Evolutionary conservation across 53 echinoderm and acorn worm genomes (phyloP), one percentile per base, ranked within the genome.

Genomic region (Crossaster papposus): DNA sequence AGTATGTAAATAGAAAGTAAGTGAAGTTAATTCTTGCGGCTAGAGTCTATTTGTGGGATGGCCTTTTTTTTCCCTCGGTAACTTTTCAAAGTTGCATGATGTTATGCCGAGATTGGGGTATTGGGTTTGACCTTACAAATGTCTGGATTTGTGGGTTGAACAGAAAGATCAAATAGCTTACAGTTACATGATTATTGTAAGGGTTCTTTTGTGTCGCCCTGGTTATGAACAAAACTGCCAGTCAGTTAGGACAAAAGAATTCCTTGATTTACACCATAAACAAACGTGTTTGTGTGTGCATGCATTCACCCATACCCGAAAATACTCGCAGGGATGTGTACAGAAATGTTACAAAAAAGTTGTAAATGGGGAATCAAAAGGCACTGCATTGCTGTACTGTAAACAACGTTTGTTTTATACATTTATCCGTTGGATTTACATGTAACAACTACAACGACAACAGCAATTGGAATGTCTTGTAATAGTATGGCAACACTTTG

Each of bases 1-100:
- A 82, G 68, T 82, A 82, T 82, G 82, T 82, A 82, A 82, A 82
- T 82, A 82, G 82, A 68, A 82, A 65, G 82, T 65, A 24, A 82
- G 64, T 12, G 54, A 82, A 82, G 32, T 82, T 36, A 36, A 37
- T 65, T 82, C 62, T 38, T 23, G 37, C 50, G 7, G 62, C 54
- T 30, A 23, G 22, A 36, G 74, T 73, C 64, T 82, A 82, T 64
- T 82, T 82, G 65, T 65, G 68, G 82, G 68, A 37, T 82, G 82
- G 35, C 68, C 68, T 82, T 32, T 81, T 65, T 32, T 81, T 68
- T 26, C n/a, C n/a, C n/a, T n/a, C n/a, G n/a, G n/a, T n/a, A 28
- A 0, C 68, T 23, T 68, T 68, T 28, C 68, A 68, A 68, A 68
- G 3, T 68, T 68, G 20, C n/a, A 23, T 4, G 7, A 23, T 26